Base-by-base conservation (phyloP, 1,140 invertebrate genomes). In the Platyscapa corneri region DNA sequence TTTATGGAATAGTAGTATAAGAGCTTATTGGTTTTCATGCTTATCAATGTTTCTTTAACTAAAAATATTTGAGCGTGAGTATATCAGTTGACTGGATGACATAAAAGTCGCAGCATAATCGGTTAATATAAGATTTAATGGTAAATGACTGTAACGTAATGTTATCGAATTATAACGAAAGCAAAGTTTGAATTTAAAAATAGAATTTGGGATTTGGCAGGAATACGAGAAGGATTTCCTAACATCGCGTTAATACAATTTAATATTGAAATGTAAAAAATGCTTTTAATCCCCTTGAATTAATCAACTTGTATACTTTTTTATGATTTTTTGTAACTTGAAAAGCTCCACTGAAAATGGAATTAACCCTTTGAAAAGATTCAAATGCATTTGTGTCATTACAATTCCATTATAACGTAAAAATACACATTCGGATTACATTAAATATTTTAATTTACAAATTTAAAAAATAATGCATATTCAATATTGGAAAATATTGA, bases 391-490 rank as follows among this genome's bases (percentile, higher is more conserved):
- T 86, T 86, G 82, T 86, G 76, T 65, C 37, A 81, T 82, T 86
- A 70, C 53, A 82, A 82, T 86, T 82, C 64, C 79, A 86, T 86
- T 86, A 81, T 82, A 56, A 65, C n/a, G 72, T 64, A 81, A 74
- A 85, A 86, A 86, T 82, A 82, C 72, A 70, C 79, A 53, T 46
- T 76, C 32, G 30, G 42, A 46, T 82, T 67, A 67, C 85, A 86
- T 86, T 86, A 86, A 77, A 86, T 82, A 83, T 83, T 78, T 32
- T 76, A 86, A 83, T 79, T 83, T 83, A 60, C 79, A 75, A 37
- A 83, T 80, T 83, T 83, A 86, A 83, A 86, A 86, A 83, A 86
- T 83, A 86, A 83, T 80, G 85, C 76, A 86, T 83, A 86, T 86
- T 86, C 81, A 79, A 86, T 86, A 83, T 83, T 30, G 80, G 85